Base-by-base conservation (phyloP, 2,113 vertebrate genomes). In the Zonotrichia leucophrys region DNA sequence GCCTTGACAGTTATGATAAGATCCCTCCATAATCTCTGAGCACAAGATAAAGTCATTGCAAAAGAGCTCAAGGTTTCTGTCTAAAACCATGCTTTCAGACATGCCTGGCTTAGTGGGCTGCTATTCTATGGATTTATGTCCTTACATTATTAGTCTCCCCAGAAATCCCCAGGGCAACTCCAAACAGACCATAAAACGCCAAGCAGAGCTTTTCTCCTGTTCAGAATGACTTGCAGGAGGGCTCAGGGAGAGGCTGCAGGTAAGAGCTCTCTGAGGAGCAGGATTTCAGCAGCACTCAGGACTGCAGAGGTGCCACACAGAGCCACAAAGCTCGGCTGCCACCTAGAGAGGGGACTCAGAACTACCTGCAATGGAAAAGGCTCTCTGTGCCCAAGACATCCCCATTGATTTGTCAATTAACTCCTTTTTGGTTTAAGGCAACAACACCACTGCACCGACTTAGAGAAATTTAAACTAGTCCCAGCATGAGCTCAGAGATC, bases 291-390 rank as follows among this genome's bases (percentile, higher is more conserved):
- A 53, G 44, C 59, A 33, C 28, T 4, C 15, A 37, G 39, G 16
- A 41, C 0, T 27, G 50, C 55, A 73, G 53, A 20, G 11, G 20
- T 9, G 23, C 7, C 9, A 22, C 13, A 14, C 14, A 10, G 12
- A 83, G n/a, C 41, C 69, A 50, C 68, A 14, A 73, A 63, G 53
- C 4, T 55, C 5, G 39, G 39, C 23, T 74, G 88, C 96, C 96
- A 92, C 76, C 95, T 97, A 77, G 46, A 90, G 95, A 84, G 30
- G 13, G 35, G 78, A 70, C 15, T 12, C 47, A 60, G 83, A 92
- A 95, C 31, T 84, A 52, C 92, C 64, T 1, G 46, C 27, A 44
- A 12, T 2, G 64, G 35, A 68, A n/a, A 39, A 88, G 18, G 16
- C n/a, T 74, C 79, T 25, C 20, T 41, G 35, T 24, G n/a, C 5